phyloP scores from a whole-genome alignment of 2,888 invertebrate genomes.

The Sarcophaga caerulescens region DNA sequence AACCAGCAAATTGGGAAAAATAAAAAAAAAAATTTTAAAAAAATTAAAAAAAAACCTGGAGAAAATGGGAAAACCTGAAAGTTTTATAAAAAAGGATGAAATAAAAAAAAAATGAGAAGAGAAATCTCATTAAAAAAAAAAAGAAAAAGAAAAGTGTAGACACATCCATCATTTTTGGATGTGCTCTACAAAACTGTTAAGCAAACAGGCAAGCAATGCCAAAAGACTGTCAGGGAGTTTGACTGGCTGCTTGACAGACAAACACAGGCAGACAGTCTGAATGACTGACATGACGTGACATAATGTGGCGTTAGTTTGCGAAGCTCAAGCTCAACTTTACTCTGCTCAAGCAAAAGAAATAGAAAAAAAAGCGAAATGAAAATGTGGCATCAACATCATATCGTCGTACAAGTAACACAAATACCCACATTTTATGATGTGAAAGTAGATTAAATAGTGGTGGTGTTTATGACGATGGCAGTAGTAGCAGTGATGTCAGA shows the following conservation, averaged over 20 bases:
- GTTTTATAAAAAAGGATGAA: background rate
- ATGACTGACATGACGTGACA: conserved; percentile 11
- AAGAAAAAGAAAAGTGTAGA: conserved; percentile 5
- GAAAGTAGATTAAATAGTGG: conserved; percentile 40
- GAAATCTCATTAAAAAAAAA: conserved; percentile 32
- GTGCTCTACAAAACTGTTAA: conserved; percentile 29
- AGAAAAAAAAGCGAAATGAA: conserved; percentile 8
- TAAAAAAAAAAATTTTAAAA: background rate
- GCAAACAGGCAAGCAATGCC: conserved; percentile 6
- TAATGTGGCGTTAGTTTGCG: conserved; percentile 14
- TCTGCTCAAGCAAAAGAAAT: background rate
- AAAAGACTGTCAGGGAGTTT: conserved; percentile 10
- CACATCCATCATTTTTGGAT: conserved; percentile 64
- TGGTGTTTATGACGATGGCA: background rate
- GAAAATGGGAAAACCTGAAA: background rate
- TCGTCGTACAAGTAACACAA: conserved; percentile 56
- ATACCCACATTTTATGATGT: conserved; percentile 61
- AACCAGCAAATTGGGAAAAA: conserved; percentile 44
- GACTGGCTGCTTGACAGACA: background rate
- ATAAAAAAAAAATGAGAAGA: background rate
- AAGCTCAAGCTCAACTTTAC: background rate
- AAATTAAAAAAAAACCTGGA: background rate
- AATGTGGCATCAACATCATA: conserved; percentile 25
- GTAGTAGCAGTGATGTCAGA: too few species aligned
- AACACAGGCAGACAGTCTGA: background rate